phyloP scores from a whole-genome alignment of 1,140 invertebrate species.

The Ceratina japonica region DNA sequence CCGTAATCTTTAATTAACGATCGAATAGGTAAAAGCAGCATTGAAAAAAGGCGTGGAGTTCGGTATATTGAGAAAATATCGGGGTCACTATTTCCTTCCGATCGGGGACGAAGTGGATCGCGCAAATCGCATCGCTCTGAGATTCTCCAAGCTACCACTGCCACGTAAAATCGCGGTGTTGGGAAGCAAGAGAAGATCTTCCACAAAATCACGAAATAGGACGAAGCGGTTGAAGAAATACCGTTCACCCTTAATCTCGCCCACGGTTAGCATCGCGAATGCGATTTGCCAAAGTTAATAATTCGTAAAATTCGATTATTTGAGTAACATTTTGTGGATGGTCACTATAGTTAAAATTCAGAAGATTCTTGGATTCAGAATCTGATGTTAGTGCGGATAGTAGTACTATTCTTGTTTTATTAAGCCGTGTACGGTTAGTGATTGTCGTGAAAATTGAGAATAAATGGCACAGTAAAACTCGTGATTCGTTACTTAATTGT shows the following conservation, averaged over 20 bases:
- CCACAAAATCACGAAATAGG: neutral
- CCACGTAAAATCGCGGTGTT: constrained; percentile 40
- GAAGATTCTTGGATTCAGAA: neutral
- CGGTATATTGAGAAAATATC: constrained; percentile 67
- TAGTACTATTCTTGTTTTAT: neutral
- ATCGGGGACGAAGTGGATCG: constrained; percentile 61
- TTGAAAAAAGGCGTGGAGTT: constrained; percentile 67
- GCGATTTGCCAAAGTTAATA: constrained; percentile 31
- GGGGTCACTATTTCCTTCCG: constrained; percentile 71
- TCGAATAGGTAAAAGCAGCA: constrained; percentile 63
- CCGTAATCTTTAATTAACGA: neutral
- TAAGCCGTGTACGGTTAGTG: too few relatives aligned
- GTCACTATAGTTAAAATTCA: neutral
- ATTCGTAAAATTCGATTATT: neutral
- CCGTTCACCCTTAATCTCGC: constrained; percentile 48
- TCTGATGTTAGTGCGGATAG: neutral
- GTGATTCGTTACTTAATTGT: too few relatives aligned
- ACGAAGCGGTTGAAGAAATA: constrained; percentile 44
- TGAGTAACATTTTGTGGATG: neutral
- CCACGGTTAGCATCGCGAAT: constrained; percentile 51
- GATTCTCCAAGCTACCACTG: constrained; percentile 69
- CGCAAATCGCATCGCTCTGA: constrained; percentile 65
- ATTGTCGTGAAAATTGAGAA: too few relatives aligned
- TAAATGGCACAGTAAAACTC: too few relatives aligned
- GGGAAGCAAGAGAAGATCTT: constrained; percentile 11